Evolutionary conservation across 37 sponge, comb jelly and placozoan genomes (phyloP).

Genomic region (Beroe forskalii): DNA sequence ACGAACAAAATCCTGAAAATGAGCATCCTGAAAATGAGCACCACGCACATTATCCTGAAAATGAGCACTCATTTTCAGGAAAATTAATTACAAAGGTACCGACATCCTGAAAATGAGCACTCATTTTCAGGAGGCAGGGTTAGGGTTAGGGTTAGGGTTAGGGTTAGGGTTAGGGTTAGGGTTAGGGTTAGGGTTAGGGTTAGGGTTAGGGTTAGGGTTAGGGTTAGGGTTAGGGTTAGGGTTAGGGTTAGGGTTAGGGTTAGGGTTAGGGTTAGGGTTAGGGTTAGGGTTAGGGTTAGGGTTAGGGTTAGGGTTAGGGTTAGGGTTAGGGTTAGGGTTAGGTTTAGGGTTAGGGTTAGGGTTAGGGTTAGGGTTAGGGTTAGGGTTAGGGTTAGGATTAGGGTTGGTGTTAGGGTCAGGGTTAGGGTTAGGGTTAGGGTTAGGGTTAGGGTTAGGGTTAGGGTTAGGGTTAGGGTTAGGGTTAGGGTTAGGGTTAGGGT

Average conservation of each 20-base stretch:
- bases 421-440: constrained; percentile 75
- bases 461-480: constrained; percentile 74
- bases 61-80: too few relatives aligned
- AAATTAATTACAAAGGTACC: too few relatives aligned
- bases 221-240: constrained; percentile 75
- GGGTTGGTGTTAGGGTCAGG: too few relatives aligned
- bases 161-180: constrained; percentile 76
- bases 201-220: constrained; percentile 72
- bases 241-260: constrained; percentile 73
- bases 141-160: constrained; percentile 76
- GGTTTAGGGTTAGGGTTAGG: constrained; percentile 73
- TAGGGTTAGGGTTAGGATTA: too few relatives aligned
- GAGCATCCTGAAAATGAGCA: too few relatives aligned
- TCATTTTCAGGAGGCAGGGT: too few relatives aligned
- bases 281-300: constrained; percentile 67
- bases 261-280: constrained; percentile 72
- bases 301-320: constrained; percentile 70
- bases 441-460: constrained; percentile 76
- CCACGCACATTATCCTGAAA: too few relatives aligned
- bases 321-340: constrained; percentile 71
- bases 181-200: constrained; percentile 73
- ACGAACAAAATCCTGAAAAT: too few relatives aligned
- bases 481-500: constrained; percentile 72
- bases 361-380: constrained; percentile 75
- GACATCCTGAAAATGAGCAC: too few relatives aligned